Conservation (phyloP, 2,888 invertebrate species). For the Nephrocerus scutellatus region DNA sequence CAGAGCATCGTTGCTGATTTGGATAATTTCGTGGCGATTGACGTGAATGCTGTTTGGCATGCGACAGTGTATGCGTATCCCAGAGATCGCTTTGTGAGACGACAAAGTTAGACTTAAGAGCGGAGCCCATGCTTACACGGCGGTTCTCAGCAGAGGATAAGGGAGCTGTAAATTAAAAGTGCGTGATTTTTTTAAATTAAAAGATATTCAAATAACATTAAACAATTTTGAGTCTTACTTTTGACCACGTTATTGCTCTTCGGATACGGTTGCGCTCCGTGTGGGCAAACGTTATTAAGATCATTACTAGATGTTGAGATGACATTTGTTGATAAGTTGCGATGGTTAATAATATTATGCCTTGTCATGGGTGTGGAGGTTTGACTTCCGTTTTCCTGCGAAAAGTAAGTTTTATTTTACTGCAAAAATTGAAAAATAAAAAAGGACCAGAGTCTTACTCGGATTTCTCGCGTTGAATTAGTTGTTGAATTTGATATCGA, state of each 20-base stretch:
- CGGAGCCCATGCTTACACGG: constrained; percentile 42
- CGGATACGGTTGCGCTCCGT: constrained; percentile 37
- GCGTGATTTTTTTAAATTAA: neutral
- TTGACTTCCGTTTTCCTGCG: constrained; percentile 39
- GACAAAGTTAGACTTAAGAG: constrained; percentile 53
- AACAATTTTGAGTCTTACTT: constrained; percentile 29
- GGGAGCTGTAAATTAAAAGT: constrained; percentile 27
- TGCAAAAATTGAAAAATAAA: constrained; percentile 18
- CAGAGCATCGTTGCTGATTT: constrained; percentile 44
- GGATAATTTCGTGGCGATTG: constrained; percentile 47
- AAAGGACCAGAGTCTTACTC: constrained; percentile 20
- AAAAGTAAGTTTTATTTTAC: constrained; percentile 16
- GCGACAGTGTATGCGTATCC: constrained; percentile 59
- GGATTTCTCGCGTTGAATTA: constrained; percentile 24
- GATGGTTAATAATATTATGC: constrained; percentile 36
- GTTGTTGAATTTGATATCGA: constrained; percentile 28
- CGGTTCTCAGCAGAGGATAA: constrained; percentile 37
- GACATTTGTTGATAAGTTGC: constrained; percentile 43
- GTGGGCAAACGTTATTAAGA: constrained; percentile 43
- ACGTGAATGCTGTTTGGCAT: constrained; percentile 46
- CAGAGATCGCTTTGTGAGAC: constrained; percentile 62
- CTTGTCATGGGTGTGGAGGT: constrained; percentile 40
- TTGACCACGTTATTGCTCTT: constrained; percentile 38
- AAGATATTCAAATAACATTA: neutral
- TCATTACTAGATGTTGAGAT: constrained; percentile 44